Percentiles rank a stretch among this genome's conserved stretches.
These are phyloP conservation scores for Axinella damicornis DNA, from an alignment of 37 sponge, comb jelly and placozoan genomes.

Conservation along the genomic window DNA sequence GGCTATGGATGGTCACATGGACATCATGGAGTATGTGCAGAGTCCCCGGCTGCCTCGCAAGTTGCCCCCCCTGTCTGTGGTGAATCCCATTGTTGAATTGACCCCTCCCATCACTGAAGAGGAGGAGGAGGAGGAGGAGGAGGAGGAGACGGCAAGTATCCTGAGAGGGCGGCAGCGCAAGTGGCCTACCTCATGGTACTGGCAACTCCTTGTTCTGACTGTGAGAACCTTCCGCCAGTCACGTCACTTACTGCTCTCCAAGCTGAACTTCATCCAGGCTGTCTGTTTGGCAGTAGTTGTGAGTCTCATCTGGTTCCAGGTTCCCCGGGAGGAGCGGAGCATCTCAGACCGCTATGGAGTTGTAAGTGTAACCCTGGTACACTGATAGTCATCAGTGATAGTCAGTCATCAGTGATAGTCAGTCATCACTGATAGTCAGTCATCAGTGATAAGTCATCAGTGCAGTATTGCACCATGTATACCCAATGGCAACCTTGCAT, in stretches of 20 bases:
- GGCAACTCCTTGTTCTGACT: constrained; percentile 69
- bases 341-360: constrained; percentile 54
- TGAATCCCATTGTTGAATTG: not conserved
- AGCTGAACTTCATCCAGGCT: constrained; percentile 26
- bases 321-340: constrained; percentile 50
- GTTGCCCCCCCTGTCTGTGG: not conserved
- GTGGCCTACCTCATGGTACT: constrained; percentile 66
- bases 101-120: not conserved
- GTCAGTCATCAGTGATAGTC: not conserved
- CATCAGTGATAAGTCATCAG: too few species aligned
- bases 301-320: constrained; percentile 78
- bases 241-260: constrained; percentile 32
- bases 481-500: too few species aligned
- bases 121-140: not conserved
- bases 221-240: constrained; percentile 66
- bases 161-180: constrained; percentile 25
- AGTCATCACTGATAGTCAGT: too few species aligned
- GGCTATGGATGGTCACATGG: not conserved
- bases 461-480: too few species aligned
- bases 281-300: constrained; percentile 34
- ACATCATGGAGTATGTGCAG: constrained; percentile 25
- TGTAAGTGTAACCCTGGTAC: not conserved
- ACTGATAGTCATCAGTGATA: not conserved
- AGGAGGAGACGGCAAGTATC: not conserved
- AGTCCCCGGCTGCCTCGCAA: not conserved